Evolutionary conservation across 2,888 invertebrate species (phyloP), one percentile per base, ranked within the genome.

Genomic region (Cheilosia soror): DNA sequence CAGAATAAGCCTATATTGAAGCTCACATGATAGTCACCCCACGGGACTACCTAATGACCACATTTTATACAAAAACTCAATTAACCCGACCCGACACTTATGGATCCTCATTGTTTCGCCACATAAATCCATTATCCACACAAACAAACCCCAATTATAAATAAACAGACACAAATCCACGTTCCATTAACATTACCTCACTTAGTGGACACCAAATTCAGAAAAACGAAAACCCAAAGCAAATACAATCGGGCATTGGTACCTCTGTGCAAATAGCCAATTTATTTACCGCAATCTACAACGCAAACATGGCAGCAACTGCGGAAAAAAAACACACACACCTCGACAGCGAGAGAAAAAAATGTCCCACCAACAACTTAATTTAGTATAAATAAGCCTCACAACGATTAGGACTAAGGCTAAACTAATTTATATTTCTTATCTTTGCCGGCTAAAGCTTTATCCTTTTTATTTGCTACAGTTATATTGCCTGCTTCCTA

Each of bases 371-470:
- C 33, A 62, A 29, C 63, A 57, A 58, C 63, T 71, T 65, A 57
- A 65, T 71, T 71, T 63, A 37, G 55, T 49, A 71, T 27, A 71
- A 71, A 71, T 71, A 60, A 60, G 20, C 51, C 51, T 9, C 71
- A 5, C 37, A n/a, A 51, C 27, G 27, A 42, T 31, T 55, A 29
- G 15, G 68, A 29, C 55, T 68, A 11, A 53, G 25, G 42, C 55
- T 65, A 51, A 65, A 31, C 78, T 53, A 63, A 71, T 78, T 71
- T 29, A 60, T 47, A 62, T 40, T 53, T 53, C 77, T 68, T 77
- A 77, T 77, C 62, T 51, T 53, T 33, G 51, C 15, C 37, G 68
- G 58, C 13, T 66, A 51, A 60, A 11, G n/a, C 15, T 31, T 51
- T 49, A 68, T 66, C 66, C 44, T 58, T 76, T 71, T 66, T 60